Evolutionary conservation across 2,888 invertebrate species (phyloP), one percentile per base, ranked within the genome.

Genomic region (Xanthia icteritia): DNA sequence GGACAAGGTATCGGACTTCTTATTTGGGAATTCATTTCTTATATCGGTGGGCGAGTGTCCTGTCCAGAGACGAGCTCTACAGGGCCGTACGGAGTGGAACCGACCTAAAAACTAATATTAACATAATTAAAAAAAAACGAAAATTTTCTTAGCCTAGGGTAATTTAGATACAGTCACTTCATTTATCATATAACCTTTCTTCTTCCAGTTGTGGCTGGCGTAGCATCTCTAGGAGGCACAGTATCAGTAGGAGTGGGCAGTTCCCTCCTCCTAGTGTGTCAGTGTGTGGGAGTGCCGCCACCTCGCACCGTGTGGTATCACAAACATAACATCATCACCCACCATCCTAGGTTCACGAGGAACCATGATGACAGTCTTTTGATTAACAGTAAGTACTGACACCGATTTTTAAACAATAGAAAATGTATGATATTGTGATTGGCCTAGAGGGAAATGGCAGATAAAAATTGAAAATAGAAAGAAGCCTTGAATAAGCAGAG

Each of bases 151-250:
- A n/a, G n/a, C n/a, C n/a, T n/a, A n/a, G n/a, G n/a, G n/a, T n/a
- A n/a, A n/a, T n/a, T n/a, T n/a, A n/a, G n/a, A n/a, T n/a, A n/a
- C n/a, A n/a, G n/a, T n/a, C n/a, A n/a, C n/a, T n/a, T n/a, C n/a
- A n/a, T n/a, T 8, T 31, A 15, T 2, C 6, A 36, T 2, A 58
- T 58, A 58, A 20, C 1, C 17, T 36, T 39, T n/a, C 0, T 74
- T 4, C 20, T 71, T 77, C 17, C 77, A 97, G 97, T 97, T 81
- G 97, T 97, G 1, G 97, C 98, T 0, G 97, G 97, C 45, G 97
- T 98, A 17, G 97, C 97, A 0, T 97, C 97, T 23, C 97, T 98
- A n/a, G 97, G 97, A 0, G 96, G 95, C 0, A 85, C 90, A 0
- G 89, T 96, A n/a, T 94, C 95, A 2, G 94, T 94, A 0, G 96